A percentile compares a stretch with the other conserved stretches of the same genome.
phyloP scores from a whole-genome alignment of 2,113 vertebrate species.

The Anser brachyrhynchus region DNA sequence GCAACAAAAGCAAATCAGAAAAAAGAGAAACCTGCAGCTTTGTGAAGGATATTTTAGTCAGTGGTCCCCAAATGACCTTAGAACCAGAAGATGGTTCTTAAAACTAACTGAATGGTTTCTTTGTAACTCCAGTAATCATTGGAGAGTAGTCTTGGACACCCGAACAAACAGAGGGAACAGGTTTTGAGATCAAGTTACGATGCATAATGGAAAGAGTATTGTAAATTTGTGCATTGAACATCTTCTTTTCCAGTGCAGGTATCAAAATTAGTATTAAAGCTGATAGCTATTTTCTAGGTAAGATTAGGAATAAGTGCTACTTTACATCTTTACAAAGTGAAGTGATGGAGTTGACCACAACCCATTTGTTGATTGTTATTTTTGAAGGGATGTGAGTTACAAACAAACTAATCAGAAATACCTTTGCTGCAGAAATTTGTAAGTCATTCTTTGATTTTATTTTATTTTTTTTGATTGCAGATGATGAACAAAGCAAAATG shows the following conservation, averaged over 20 bases:
- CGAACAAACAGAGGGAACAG: not conserved
- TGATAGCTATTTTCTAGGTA: not conserved
- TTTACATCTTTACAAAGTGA: not conserved
- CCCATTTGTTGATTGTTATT: not conserved
- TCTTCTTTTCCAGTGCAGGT: not conserved
- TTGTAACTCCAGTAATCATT: not conserved
- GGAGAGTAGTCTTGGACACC: not conserved
- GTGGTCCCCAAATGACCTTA: not conserved
- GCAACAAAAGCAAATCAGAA: not conserved
- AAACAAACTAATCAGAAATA: not conserved
- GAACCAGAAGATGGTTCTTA: not conserved
- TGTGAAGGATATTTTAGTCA: not conserved
- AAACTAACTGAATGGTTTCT: not conserved
- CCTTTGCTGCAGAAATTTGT: not conserved
- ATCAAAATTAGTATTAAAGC: not conserved
- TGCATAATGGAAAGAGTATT: not conserved
- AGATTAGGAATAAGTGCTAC: not conserved
- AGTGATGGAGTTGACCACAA: not conserved
- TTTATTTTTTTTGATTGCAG: conserved; percentile 74
- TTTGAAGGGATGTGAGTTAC: not conserved
- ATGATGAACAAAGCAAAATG: conserved; percentile 92
- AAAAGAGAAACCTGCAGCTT: not conserved
- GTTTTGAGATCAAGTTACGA: not conserved
- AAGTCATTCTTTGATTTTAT: not conserved
- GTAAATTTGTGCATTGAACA: not conserved